A percentile compares a stretch with the other conserved stretches of the same genome.
Evolutionary conservation across 2,797 vertebrate species (phyloP).

Genomic region (Sphenopsis melanotis): DNA sequence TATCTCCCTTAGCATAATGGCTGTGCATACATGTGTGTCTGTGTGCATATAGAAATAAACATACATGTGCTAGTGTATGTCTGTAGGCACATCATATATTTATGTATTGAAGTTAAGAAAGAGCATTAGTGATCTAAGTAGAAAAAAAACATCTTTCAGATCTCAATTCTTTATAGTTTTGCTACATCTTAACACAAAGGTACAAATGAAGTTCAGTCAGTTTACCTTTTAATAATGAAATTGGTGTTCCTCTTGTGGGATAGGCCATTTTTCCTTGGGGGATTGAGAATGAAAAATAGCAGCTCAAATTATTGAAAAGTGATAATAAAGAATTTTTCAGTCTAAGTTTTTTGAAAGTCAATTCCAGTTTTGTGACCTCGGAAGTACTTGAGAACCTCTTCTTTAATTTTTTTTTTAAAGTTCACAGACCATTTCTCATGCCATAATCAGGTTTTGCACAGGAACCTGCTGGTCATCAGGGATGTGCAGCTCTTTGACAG

Average conservation of each 20-base stretch:
- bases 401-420: neutral
- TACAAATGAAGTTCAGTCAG: neutral
- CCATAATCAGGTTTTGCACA: neutral
- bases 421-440: neutral
- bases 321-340: neutral
- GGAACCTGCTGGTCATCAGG: accelerated
- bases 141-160: neutral
- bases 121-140: neutral
- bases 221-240: neutral
- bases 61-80: neutral
- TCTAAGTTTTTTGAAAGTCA: neutral
- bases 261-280: neutral
- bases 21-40: neutral
- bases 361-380: neutral
- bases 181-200: neutral
- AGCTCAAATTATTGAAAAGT: neutral
- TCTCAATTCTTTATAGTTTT: neutral
- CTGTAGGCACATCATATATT: neutral
- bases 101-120: neutral
- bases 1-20: neutral
- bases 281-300: neutral
- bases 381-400: neutral
- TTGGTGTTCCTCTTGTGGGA: neutral
- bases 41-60: neutral
- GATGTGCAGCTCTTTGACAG: neutral